Evolutionary conservation across 2,888 invertebrate species (phyloP).

Genomic region (Abrostola triplasia): DNA sequence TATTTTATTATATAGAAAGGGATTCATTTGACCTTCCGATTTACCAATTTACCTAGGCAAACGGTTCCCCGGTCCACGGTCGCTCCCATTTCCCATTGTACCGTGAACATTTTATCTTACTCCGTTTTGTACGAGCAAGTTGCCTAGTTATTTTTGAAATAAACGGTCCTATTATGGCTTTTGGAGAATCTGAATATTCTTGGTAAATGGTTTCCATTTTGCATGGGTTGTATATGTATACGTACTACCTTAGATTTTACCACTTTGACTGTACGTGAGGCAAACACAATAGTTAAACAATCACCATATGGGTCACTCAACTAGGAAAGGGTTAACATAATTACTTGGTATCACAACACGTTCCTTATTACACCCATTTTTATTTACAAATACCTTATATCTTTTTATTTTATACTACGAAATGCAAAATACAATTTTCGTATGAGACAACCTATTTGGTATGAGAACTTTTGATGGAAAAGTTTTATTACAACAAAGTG

Average conservation of each 20-base stretch:
- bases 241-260: no score
- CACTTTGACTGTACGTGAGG: no score
- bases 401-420: conserved; percentile 15
- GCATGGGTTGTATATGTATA: neutral
- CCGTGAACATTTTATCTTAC: conserved; percentile 48
- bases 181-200: neutral
- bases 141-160: conserved; percentile 19
- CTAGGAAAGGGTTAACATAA: no score
- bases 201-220: neutral
- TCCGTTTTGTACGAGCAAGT: conserved; percentile 6
- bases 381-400: conserved; percentile 2
- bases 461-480: no score
- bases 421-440: no score
- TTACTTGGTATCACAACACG: no score
- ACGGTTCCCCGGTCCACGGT: conserved; percentile 33
- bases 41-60: conserved; percentile 50
- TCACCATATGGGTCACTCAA: no score
- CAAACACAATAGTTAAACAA: no score
- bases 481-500: no score
- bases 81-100: conserved; percentile 37
- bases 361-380: no score
- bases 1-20: conserved; percentile 52
- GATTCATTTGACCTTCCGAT: conserved; percentile 39
- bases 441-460: no score
- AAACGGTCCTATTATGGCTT: neutral